Base-by-base conservation (phyloP, 2,888 invertebrate species). In the Prionchulus punctatus region DNA sequence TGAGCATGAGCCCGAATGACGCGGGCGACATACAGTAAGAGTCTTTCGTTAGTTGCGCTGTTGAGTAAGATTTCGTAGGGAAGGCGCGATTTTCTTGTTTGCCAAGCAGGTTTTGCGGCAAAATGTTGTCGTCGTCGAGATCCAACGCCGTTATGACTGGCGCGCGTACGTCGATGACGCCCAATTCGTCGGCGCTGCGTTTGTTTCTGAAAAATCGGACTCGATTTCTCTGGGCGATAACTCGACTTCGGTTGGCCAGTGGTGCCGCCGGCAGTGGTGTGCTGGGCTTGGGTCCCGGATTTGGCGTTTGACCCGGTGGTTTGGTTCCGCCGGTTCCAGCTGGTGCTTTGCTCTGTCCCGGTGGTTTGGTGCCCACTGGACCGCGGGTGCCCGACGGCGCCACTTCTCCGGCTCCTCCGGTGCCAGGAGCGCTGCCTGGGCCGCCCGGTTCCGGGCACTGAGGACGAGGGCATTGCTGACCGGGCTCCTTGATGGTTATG, bases 401-500 rank as follows among this genome's bases (percentile, higher is more conserved):
- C 18, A 53, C 55, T 28, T 59, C 59, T n/a, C 60, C 57, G 28
- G 57, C 55, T 2, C 57, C 56, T n/a, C 55, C 56, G 30, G 58
- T 57, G 28, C 51, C 62, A 2, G 54, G 55, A 3, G 59, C 60
- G 23, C 58, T 60, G 36, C 55, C 60, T 21, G 36, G 43, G 2
- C 52, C 56, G 45, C 42, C 43, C 27, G 49, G 53, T 30, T 48
- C 54, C 23, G 45, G 43, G 30, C 57, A 57, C 43, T 57, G 47
- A 2, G 53, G 53, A 3, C 36, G 49, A 2, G 50, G 53, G 23
- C 47, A 57, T 49, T 57, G 47, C n/a, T 26, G 47, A 31, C 43
- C 43, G 15, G 53, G 48, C 15, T 57, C 55, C 57, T 67, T 67
- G 55, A 67, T 62, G 27, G 64, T 64, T 52, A 67, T 64, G 31